These are phyloP conservation scores for Thyatira batis DNA, from an alignment of 2,888 invertebrate species.

Conservation along the genomic window DNA sequence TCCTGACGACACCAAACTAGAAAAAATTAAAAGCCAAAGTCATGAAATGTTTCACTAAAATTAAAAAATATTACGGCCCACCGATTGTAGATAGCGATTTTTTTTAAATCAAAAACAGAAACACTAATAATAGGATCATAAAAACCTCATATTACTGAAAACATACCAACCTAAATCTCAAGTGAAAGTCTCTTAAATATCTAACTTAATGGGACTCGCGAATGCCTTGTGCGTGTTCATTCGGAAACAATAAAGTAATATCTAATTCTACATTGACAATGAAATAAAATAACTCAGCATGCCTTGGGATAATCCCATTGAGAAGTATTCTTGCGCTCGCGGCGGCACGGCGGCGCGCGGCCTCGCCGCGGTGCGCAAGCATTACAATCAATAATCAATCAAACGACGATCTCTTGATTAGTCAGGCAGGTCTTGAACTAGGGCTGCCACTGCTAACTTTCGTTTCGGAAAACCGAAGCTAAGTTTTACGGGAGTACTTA, in stretches of 20 bases:
- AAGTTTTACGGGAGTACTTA: too few relatives aligned
- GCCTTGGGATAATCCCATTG: constrained; percentile 51
- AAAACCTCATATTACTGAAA: too few relatives aligned
- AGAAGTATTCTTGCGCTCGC: constrained; percentile 47
- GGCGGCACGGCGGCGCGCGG: not conserved
- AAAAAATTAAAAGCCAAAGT: constrained; percentile 9
- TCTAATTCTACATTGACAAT: constrained; percentile 39
- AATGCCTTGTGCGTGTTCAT: not conserved
- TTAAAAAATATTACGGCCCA: not conserved
- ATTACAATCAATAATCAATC: constrained; percentile 72
- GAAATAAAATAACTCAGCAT: constrained; percentile 51
- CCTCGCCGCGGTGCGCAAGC: constrained; percentile 27
- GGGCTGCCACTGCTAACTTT: not conserved
- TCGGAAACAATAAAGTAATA: constrained; percentile 11
- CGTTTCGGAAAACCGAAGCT: not conserved
- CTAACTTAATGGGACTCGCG: not conserved
- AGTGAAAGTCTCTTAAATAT: not conserved
- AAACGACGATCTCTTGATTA: constrained; percentile 70
- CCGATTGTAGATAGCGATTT: not conserved
- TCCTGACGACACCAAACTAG: constrained; percentile 61
- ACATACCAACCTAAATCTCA: too few relatives aligned
- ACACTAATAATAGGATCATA: too few relatives aligned
- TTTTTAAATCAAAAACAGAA: not conserved
- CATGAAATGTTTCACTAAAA: not conserved
- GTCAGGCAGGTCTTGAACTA: constrained; percentile 30